Conservation (phyloP, 2,113 vertebrate species). For the Chamaetylas fuelleborni region DNA sequence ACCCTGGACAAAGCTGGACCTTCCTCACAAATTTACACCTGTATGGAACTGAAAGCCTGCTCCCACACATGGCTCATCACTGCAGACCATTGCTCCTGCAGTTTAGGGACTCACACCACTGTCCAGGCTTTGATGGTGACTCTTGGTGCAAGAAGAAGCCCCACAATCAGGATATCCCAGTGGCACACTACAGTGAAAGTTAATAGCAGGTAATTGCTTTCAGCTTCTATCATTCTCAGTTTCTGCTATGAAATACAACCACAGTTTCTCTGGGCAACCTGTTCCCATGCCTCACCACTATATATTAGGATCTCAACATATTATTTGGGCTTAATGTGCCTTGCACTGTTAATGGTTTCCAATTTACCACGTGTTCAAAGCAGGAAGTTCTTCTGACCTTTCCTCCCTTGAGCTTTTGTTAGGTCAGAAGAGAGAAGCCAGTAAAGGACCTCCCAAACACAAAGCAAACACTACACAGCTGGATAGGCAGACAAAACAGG, state of each 20-base stretch:
- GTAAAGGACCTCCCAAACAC: neutral
- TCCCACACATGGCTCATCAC: neutral
- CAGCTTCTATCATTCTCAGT: neutral
- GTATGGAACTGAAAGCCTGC: neutral
- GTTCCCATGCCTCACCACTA: neutral
- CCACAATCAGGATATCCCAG: neutral
- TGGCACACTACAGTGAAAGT: neutral
- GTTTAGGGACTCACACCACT: neutral
- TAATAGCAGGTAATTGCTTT: neutral
- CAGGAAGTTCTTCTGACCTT: neutral
- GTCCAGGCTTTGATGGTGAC: neutral
- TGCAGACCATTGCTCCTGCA: neutral
- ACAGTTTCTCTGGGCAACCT: neutral
- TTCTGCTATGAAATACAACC: neutral
- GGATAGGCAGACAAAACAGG: neutral
- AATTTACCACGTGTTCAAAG: neutral
- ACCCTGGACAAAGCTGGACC: neutral
- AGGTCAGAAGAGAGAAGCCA: neutral
- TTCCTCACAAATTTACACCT: neutral
- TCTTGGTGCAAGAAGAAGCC: neutral
- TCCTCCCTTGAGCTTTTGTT: neutral
- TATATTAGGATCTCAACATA: neutral
- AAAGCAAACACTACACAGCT: neutral
- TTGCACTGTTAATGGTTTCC: neutral
- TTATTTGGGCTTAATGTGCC: neutral